Evolutionary conservation across 64 coral and sea anemone species (phyloP).

Genomic region (Cladopsammia gracilis): DNA sequence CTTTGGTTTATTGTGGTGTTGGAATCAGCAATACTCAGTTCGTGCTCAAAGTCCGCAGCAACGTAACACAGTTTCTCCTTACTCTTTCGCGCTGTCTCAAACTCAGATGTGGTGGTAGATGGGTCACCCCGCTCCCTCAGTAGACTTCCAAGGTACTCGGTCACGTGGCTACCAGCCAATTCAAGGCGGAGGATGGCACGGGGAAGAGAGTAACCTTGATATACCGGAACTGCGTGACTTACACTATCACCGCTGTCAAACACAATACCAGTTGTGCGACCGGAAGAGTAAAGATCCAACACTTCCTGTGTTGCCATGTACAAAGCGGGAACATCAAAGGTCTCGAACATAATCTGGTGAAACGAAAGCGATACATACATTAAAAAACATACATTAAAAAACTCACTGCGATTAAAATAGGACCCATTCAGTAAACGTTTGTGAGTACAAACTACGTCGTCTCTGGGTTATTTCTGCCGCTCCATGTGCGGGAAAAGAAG

Average conservation of each 20-base stretch:
- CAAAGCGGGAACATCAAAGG: constrained; percentile 3
- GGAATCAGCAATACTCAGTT: background rate
- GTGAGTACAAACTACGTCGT: no score
- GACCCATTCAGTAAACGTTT: no score
- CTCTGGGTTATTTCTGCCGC: no score
- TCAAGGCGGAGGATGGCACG: constrained; percentile 29
- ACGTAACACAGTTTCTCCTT: constrained; percentile 14
- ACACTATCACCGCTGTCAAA: constrained; percentile 48
- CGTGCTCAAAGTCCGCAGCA: background rate
- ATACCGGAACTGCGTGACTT: background rate
- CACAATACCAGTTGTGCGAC: constrained; percentile 38
- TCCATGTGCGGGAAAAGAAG: no score
- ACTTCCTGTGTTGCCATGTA: constrained; percentile 23
- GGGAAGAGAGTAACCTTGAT: constrained; percentile 27
- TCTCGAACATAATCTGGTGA: constrained; percentile 32
- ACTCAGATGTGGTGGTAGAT: constrained; percentile 2
- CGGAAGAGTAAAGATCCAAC: constrained; percentile 18
- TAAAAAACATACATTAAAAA: no score
- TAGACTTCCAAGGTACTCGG: constrained; percentile 3
- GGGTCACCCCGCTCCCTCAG: background rate
- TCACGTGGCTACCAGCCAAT: constrained; percentile 19
- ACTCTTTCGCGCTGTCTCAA: background rate
- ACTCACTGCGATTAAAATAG: no score
- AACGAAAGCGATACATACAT: background rate
- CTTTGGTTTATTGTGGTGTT: constrained; percentile 40